Percentiles rank a stretch among this genome's conserved stretches.
Evolutionary conservation across 1,140 invertebrate genomes (phyloP).

Genomic region (Megalonaias nervosa): DNA sequence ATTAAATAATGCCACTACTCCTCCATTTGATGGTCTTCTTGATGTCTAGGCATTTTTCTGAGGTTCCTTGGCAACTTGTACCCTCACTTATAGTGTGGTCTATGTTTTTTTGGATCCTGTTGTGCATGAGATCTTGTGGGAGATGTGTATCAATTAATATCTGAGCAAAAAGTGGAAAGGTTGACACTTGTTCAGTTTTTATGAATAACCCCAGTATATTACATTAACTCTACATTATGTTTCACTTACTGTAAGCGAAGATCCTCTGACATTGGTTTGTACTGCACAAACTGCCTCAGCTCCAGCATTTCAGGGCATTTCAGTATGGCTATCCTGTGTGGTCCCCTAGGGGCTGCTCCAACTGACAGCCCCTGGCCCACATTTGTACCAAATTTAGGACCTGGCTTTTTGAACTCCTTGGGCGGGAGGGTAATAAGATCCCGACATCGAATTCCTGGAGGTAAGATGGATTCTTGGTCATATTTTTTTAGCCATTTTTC

Average conservation of each 20-base stretch:
- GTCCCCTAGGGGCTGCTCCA: slow-evolving; percentile 49
- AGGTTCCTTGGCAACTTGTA: too few relatives aligned
- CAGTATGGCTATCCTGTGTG: slow-evolving; percentile 48
- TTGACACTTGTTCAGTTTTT: too few relatives aligned
- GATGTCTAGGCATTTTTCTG: too few relatives aligned
- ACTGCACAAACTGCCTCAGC: slow-evolving; percentile 67
- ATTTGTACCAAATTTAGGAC: slow-evolving; percentile 66
- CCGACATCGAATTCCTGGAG: slow-evolving; percentile 63
- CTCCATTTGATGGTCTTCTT: too few relatives aligned
- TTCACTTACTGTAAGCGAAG: slow-evolving; percentile 58
- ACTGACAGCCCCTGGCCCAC: slow-evolving; percentile 65
- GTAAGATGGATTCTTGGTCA: slow-evolving; percentile 67
- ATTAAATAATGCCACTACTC: too few relatives aligned
- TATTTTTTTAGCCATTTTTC: slow-evolving; percentile 68
- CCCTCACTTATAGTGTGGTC: too few relatives aligned
- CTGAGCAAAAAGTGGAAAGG: background rate
- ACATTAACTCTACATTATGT: background rate
- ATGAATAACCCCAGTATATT: too few relatives aligned
- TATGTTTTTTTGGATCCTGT: background rate
- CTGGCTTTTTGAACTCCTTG: slow-evolving; percentile 62
- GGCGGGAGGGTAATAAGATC: slow-evolving; percentile 67
- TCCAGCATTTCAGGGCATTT: slow-evolving; percentile 66
- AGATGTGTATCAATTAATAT: background rate
- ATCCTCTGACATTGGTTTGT: slow-evolving; percentile 58
- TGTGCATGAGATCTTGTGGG: background rate